phyloP scores from a whole-genome alignment of 37 sponge, comb jelly and placozoan genomes.

The Ianthella basta region DNA sequence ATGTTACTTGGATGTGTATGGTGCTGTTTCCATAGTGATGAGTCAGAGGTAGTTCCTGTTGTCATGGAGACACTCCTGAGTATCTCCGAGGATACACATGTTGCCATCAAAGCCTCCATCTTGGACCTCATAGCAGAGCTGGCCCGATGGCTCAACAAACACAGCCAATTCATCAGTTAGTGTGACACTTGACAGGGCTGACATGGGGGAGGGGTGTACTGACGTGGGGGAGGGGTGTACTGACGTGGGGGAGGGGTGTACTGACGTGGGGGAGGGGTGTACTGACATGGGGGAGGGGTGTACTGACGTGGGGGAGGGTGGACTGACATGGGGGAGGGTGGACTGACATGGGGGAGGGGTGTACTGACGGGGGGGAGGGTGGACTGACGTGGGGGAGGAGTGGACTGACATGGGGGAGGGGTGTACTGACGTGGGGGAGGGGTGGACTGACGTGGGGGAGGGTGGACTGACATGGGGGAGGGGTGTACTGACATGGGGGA shows the following conservation, averaged over 20 bases:
- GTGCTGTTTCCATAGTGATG: conserved; percentile 47
- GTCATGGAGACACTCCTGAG: conserved; percentile 64
- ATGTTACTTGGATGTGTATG: too few relatives aligned
- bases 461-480: too few relatives aligned
- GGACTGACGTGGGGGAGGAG: too few relatives aligned
- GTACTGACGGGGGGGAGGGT: too few relatives aligned
- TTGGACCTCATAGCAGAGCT: conserved; percentile 57
- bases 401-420: too few relatives aligned
- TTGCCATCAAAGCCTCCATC: conserved; percentile 56
- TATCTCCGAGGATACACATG: conserved; percentile 60
- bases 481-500: too few relatives aligned
- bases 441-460: too few relatives aligned
- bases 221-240: neutral
- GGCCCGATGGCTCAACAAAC: conserved; percentile 71
- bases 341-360: too few relatives aligned
- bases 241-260: neutral
- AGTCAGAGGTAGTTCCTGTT: conserved; percentile 66
- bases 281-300: neutral
- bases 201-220: neutral
- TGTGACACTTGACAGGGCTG: neutral
- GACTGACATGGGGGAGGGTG: too few relatives aligned
- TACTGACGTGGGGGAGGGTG: neutral
- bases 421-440: too few relatives aligned
- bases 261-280: neutral
- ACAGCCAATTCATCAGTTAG: conserved; percentile 61